Base-by-base conservation (phyloP, 2,113 vertebrate genomes). In the Tricholaema leucomelas region DNA sequence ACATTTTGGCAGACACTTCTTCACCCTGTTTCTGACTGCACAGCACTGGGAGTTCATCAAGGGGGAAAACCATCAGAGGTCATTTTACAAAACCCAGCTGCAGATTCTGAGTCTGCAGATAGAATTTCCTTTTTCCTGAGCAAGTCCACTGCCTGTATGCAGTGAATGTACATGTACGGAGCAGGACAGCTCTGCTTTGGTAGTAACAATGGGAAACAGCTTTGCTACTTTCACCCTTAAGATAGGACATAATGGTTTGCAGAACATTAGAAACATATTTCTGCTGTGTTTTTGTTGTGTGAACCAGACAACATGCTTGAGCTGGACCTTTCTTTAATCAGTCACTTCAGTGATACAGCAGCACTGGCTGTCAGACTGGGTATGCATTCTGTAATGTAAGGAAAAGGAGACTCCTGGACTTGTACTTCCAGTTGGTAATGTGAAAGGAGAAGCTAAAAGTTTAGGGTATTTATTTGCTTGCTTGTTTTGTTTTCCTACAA, bases 1-100 rank as follows among this genome's bases (percentile, higher is more conserved):
- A 61, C 81, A 86, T 42, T 64, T 96, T 95, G 93, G 73, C 94
- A 96, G 90, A 54, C 63, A 20, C 65, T 90, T 91, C 63, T 70
- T 91, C 84, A 75, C 36, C 30, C 77, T 21, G 5, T 60, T 91
- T 40, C 66, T 91, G 38, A 73, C 55, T 78, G 88, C 91, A 5
- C 72, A 87, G 63, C 70, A 9, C 86, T 91, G 94, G 63, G 84
- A 84, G 38, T 88, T 93, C 66, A 48, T 88, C 73, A 91, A 59
- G 70, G 72, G 63, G 63, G 44, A 84, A 58, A 84, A 19, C 35
- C 75, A 69, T 33, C 70, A 84, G 66, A 85, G 65, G 50, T 94
- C 79, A 1, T 70, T 40, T 73, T 89, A 79, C 63, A 93, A 88
- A 92, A 84, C 42, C 76, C 93, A 94, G 86, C 95, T 96, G 91